Conservation (phyloP, 1,140 invertebrate genomes). For the Drosophila simulans region DNA sequence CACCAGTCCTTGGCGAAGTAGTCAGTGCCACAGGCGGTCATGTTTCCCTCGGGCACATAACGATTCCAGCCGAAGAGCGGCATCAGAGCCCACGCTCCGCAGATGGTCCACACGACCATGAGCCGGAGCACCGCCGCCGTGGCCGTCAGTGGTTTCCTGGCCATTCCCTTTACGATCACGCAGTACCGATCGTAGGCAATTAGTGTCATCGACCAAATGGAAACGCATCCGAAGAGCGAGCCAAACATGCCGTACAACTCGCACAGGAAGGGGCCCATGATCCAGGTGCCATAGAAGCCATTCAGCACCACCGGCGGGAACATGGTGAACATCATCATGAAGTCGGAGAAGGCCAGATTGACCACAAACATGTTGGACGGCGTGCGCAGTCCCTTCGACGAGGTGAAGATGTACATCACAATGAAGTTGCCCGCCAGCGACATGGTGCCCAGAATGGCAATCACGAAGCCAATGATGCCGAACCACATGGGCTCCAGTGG, state of each 20-base stretch:
- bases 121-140: constrained; percentile 89
- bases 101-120: constrained; percentile 89
- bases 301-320: constrained; percentile 91
- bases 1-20: constrained; percentile 89
- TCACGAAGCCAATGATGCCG: constrained; percentile 90
- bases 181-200: constrained; percentile 94
- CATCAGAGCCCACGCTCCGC: constrained; percentile 88
- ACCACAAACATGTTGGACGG: constrained; percentile 93
- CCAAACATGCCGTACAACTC: constrained; percentile 92
- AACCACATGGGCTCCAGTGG: constrained; percentile 93
- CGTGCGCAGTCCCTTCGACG: constrained; percentile 90
- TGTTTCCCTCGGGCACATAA: constrained; percentile 92
- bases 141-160: constrained; percentile 89
- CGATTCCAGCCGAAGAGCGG: constrained; percentile 93
- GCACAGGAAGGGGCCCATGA: constrained; percentile 90
- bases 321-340: constrained; percentile 92
- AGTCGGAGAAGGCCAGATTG: constrained; percentile 92
- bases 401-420: constrained; percentile 92
- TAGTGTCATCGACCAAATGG: constrained; percentile 93
- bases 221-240: constrained; percentile 91
- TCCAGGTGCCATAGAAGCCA: constrained; percentile 92
- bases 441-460: constrained; percentile 89
- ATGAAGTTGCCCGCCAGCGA: constrained; percentile 91
- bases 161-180: constrained; percentile 92
- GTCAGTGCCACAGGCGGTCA: constrained; percentile 92